Evolutionary conservation across 2,113 vertebrate genomes (phyloP).

Genomic region (Sterrhoptilus dennistouni): DNA sequence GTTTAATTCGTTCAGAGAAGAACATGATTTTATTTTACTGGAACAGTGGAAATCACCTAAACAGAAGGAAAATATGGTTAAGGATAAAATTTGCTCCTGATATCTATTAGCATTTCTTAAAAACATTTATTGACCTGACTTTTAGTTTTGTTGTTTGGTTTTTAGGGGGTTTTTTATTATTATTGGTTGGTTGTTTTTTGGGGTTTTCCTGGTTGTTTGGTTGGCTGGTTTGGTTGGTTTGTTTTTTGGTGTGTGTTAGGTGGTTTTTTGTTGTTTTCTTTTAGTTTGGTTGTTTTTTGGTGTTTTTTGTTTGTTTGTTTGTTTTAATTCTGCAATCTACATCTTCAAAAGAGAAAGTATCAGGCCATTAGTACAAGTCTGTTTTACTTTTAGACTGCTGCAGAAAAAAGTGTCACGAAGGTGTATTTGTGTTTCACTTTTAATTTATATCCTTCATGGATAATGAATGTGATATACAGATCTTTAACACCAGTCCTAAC

Average conservation of each 20-base stretch:
- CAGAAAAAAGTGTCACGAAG: neutral
- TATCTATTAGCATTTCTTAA: neutral
- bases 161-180: too few species aligned
- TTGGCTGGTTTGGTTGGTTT: too few species aligned
- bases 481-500: neutral
- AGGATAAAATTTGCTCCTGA: neutral
- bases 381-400: neutral
- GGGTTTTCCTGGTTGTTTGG: too few species aligned
- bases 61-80: neutral
- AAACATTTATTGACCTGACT: neutral
- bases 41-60: neutral
- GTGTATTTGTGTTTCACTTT: neutral
- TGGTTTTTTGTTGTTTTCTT: too few species aligned
- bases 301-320: too few species aligned
- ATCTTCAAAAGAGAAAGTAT: neutral
- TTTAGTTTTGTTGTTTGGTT: neutral
- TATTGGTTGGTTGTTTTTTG: neutral
- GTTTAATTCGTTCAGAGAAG: neutral
- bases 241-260: too few species aligned
- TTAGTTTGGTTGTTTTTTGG: too few species aligned
- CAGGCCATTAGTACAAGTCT: neutral
- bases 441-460: neutral
- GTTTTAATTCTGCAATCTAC: neutral
- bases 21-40: neutral
- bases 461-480: neutral